These are phyloP conservation scores for Phymanthus crucifer DNA, from an alignment of 92 coral and sea anemone genomes.

Conservation along the genomic window DNA sequence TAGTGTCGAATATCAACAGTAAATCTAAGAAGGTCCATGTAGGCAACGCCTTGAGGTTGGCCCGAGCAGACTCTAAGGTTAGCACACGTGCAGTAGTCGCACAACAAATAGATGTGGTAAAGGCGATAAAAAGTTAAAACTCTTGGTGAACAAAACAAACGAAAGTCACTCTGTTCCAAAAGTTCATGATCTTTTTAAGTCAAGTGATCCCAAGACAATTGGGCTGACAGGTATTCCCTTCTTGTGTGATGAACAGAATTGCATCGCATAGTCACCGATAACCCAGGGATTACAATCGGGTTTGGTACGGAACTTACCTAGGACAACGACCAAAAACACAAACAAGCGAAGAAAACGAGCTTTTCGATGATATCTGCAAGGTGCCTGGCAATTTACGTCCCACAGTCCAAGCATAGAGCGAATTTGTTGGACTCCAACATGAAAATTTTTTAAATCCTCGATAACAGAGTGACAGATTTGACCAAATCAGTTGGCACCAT, in stretches of 20 bases:
- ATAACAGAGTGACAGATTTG: not conserved
- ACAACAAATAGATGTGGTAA: too few relatives aligned
- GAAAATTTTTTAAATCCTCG: conserved; percentile 21
- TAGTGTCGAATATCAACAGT: not conserved
- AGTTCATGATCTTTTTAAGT: conserved; percentile 12
- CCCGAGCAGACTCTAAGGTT: too few relatives aligned
- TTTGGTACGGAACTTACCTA: conserved; percentile 22
- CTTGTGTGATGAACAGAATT: conserved; percentile 8
- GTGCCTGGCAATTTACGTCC: conserved; percentile 31
- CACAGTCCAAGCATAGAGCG: conserved; percentile 52
- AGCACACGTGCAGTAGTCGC: too few relatives aligned
- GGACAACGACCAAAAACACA: conserved; percentile 12
- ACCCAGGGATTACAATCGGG: not conserved
- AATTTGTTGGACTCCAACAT: conserved; percentile 15
- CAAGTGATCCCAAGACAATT: not conserved
- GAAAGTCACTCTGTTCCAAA: not conserved
- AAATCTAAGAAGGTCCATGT: not conserved
- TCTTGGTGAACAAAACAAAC: not conserved
- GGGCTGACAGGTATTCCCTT: conserved; percentile 21
- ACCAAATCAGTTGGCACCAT: not conserved
- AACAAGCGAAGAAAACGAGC: conserved; percentile 11
- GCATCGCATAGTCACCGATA: conserved; percentile 7
- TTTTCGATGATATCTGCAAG: conserved; percentile 17
- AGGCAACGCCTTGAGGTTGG: not conserved
- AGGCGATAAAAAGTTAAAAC: not conserved